phyloP scores from a whole-genome alignment of 1,140 invertebrate genomes.

The Brachystomella parvula region DNA sequence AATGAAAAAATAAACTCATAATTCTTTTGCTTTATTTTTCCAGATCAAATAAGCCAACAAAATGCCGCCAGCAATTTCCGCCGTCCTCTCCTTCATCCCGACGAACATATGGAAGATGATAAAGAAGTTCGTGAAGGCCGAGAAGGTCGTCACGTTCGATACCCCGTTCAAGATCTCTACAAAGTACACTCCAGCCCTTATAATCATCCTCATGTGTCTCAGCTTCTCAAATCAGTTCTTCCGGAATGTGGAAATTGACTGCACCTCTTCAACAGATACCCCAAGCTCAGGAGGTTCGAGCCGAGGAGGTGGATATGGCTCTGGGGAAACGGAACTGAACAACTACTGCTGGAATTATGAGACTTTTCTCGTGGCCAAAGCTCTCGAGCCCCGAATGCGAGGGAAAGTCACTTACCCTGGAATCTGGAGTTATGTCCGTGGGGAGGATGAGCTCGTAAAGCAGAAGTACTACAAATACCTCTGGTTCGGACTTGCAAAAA shows the following conservation, averaged over 20 bases:
- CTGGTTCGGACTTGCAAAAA: constrained; percentile 21
- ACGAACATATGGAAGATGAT: constrained; percentile 20
- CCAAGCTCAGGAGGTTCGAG: neutral
- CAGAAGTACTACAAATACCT: constrained; percentile 24
- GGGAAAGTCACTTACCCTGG: constrained; percentile 26
- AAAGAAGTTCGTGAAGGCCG: constrained; percentile 23
- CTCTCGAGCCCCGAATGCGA: constrained; percentile 18
- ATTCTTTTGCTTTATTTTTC: constrained; percentile 2
- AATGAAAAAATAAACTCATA: neutral
- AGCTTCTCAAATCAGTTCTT: constrained; percentile 26
- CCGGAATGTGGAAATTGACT: constrained; percentile 22
- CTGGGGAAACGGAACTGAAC: constrained; percentile 20
- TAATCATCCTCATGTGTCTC: constrained; percentile 22
- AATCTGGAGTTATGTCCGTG: constrained; percentile 16
- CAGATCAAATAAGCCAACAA: neutral
- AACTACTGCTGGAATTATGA: constrained; percentile 29
- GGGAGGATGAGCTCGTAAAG: constrained; percentile 11
- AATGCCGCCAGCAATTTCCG: constrained; percentile 17
- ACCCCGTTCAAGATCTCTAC: constrained; percentile 23
- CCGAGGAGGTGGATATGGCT: constrained; percentile 8
- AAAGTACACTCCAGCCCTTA: constrained; percentile 22
- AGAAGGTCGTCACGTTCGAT: constrained; percentile 14
- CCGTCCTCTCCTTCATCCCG: constrained; percentile 20
- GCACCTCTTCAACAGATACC: constrained; percentile 5
- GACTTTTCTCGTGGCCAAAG: constrained; percentile 22